Base-by-base conservation (phyloP, 2,113 vertebrate species). In the Sardina pilchardus region DNA sequence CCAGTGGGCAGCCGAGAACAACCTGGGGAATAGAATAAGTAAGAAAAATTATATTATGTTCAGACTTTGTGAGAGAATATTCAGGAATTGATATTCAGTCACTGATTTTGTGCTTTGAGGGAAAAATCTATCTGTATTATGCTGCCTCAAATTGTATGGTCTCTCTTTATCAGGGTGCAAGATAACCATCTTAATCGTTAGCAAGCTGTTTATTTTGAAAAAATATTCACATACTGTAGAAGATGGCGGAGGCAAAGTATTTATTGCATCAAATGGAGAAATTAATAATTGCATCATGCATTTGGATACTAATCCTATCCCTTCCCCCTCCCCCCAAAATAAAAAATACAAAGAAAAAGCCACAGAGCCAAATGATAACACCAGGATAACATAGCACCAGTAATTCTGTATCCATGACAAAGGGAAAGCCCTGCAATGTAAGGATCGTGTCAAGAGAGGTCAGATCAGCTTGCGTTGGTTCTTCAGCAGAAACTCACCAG, bases 1-100 rank as follows among this genome's bases (percentile, higher is more conserved):
- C 96, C 0, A 95, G 90, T 0, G 96, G 96, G 86, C 97, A 97
- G 88, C 97, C 96, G 82, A 98, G 91, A 30, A 94, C 96, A 83
- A 96, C 96, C 98, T 99, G 83, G 17, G 89, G 85, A 84, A 71
- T 34, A 30, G 91, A 0, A 59, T 21, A 85, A 10, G 43, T 12
- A 24, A 82, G 21, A 82, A 84, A 12, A 30, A 78, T 36, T 30
- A 45, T 26, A 53, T 10, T 0, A 34, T 14, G 30, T 47, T 47
- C 63, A 56, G 45, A 83, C 14, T 53, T 53, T 19, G 4, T 53
- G 19, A 53, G 14, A 17, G 17, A 4, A 53, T 53, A 21, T 24
- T 59, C 19, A 59, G 4, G 6, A 30, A 26, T 36, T 78, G 17
- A 6, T 5, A 17, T 78, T 17, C 12, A 78, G 30, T 16, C 71